Evolutionary conservation across 2,113 vertebrate genomes (phyloP).

Genomic region (Pycnonotus jocosus): DNA sequence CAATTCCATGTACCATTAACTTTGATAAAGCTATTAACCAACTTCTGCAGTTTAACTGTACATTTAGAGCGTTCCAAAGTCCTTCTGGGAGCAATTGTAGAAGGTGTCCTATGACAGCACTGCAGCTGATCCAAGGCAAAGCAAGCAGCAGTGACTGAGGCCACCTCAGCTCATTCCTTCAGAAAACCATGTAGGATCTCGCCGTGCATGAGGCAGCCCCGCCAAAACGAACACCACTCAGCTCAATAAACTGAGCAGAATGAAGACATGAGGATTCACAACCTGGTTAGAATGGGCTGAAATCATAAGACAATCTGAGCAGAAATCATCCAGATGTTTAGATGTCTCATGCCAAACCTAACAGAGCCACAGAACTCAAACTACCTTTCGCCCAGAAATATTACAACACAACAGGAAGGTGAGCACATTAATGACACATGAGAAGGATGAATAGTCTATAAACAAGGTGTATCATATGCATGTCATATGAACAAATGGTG

Average conservation of each 20-base stretch:
- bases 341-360: neutral
- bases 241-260: neutral
- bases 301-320: neutral
- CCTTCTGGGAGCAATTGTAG: neutral
- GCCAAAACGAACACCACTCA: fast-evolving
- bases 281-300: neutral
- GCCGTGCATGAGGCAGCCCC: fast-evolving
- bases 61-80: neutral
- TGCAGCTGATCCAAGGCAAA: neutral
- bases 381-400: neutral
- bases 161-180: neutral
- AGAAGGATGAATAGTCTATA: neutral
- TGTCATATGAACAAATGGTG: neutral
- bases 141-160: neutral
- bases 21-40: neutral
- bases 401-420: neutral
- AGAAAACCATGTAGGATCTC: neutral
- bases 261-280: neutral
- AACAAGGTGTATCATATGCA: neutral
- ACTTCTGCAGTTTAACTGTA: neutral
- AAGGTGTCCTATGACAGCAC: neutral
- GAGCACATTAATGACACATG: neutral
- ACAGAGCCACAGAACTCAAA: neutral
- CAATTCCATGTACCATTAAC: neutral
- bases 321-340: neutral